A percentile compares a stretch with the other conserved stretches of the same genome.
These are phyloP conservation scores for Suncus etruscus DNA, from an alignment of 2,113 vertebrate species.

Conservation along the genomic window DNA sequence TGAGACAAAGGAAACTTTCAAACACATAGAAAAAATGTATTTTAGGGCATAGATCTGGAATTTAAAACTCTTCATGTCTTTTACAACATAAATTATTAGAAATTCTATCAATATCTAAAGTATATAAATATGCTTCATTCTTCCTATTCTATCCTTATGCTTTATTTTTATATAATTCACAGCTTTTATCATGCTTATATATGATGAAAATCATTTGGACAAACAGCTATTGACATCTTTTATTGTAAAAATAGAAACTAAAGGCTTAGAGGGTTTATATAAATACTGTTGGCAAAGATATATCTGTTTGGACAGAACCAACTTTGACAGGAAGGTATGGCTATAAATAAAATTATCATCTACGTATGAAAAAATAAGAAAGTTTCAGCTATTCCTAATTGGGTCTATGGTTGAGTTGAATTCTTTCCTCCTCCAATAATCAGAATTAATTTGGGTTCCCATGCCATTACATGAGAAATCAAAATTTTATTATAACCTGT, in stretches of 20 bases:
- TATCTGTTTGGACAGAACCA: constrained; percentile 83
- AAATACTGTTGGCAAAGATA: constrained; percentile 83
- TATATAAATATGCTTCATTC: background rate
- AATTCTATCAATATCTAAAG: background rate
- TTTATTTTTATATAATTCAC: constrained; percentile 44
- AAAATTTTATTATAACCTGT: background rate
- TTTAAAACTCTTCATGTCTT: constrained; percentile 18
- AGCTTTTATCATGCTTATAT: constrained; percentile 74
- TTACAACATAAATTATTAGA: constrained; percentile 26
- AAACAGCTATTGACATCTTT: constrained; percentile 87
- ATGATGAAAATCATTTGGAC: constrained; percentile 88
- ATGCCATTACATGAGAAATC: background rate
- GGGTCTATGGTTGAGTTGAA: background rate
- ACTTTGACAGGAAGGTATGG: constrained; percentile 83
- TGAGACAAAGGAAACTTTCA: background rate
- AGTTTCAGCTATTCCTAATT: background rate
- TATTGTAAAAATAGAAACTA: constrained; percentile 88
- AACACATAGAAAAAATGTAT: constrained; percentile 33
- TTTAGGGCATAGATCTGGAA: background rate
- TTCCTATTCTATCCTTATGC: background rate
- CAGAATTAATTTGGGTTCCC: background rate
- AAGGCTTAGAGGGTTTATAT: constrained; percentile 84
- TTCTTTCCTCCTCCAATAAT: background rate
- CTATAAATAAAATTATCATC: constrained; percentile 79
- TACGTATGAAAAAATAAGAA: constrained; percentile 51